phyloP scores from a whole-genome alignment of 2,113 vertebrate species.

The Camelus bactrianus region DNA sequence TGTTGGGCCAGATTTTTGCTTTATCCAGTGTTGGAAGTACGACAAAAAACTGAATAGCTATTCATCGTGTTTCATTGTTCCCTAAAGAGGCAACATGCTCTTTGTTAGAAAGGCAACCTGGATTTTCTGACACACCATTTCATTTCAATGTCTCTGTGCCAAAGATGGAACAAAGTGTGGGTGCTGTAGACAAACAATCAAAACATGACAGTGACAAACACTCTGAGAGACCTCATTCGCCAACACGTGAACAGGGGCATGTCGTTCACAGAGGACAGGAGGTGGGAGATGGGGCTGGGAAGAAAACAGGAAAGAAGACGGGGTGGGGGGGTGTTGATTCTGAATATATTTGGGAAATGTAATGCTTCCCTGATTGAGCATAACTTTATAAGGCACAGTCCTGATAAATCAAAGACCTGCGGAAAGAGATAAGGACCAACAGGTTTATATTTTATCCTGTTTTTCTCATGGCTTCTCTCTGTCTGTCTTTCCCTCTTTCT shows the following conservation, averaged over 20 bases:
- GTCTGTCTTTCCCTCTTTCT: background rate
- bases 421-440: background rate
- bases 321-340: background rate
- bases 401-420: background rate
- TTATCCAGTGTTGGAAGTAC: slow-evolving; percentile 71
- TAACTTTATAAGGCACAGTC: background rate
- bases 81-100: slow-evolving; percentile 72
- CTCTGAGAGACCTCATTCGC: slow-evolving; percentile 49
- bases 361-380: background rate
- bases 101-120: slow-evolving; percentile 79
- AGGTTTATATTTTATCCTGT: background rate
- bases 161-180: slow-evolving; percentile 77
- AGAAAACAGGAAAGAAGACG: background rate
- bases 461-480: background rate
- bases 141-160: slow-evolving; percentile 65
- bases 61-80: slow-evolving; percentile 67
- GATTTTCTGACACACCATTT: slow-evolving; percentile 71
- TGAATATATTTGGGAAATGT: background rate
- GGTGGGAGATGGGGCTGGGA: background rate
- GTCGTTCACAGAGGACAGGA: background rate
- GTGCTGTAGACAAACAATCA: slow-evolving; percentile 68
- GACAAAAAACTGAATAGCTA: slow-evolving; percentile 76
- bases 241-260: background rate
- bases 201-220: slow-evolving; percentile 78
- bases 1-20: slow-evolving; percentile 74